Percentiles rank a stretch among this genome's conserved stretches.
phyloP scores from a whole-genome alignment of 2,888 invertebrate species.

The Neria commutata region DNA sequence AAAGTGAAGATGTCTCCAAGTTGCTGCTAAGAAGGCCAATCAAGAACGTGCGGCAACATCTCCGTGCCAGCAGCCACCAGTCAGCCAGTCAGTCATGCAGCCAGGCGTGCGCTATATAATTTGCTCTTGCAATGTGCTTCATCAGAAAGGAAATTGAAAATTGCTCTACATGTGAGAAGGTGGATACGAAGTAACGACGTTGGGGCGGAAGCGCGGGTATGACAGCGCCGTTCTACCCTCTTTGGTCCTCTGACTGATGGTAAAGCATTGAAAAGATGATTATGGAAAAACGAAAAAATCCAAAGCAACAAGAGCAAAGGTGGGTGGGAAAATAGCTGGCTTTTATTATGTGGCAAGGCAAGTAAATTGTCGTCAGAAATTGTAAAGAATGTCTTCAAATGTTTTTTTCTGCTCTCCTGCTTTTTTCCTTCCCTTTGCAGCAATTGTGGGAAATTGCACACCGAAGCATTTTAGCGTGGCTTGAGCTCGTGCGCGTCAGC shows the following conservation, averaged over 20 bases:
- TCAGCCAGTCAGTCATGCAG: not conserved
- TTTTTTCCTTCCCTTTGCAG: too few relatives aligned
- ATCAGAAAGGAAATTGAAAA: constrained; percentile 61
- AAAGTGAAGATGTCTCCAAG: constrained; percentile 21
- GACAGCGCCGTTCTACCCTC: too few relatives aligned
- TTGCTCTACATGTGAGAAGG: constrained; percentile 46
- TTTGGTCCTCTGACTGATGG: too few relatives aligned
- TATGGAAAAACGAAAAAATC: constrained; percentile 43
- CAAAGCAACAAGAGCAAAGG: constrained; percentile 43
- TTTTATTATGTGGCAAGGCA: constrained; percentile 23
- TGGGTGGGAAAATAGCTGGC: too few relatives aligned
- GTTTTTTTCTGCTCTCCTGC: constrained; percentile 41
- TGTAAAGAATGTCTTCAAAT: constrained; percentile 18
- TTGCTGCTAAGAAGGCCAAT: constrained; percentile 50
- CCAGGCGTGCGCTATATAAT: constrained; percentile 45
- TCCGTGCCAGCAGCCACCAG: not conserved
- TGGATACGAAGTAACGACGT: too few relatives aligned
- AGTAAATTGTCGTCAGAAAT: constrained; percentile 27
- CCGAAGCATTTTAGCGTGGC: not conserved
- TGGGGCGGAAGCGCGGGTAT: too few relatives aligned
- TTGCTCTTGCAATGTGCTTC: constrained; percentile 60
- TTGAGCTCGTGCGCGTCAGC: not conserved
- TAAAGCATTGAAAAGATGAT: constrained; percentile 41
- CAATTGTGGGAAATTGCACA: constrained; percentile 7
- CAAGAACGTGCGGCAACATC: constrained; percentile 46